A percentile compares a stretch with the other conserved stretches of the same genome.
Conservation (phyloP, 2,797 vertebrate genomes). For the Pangasius mekongensis region DNA sequence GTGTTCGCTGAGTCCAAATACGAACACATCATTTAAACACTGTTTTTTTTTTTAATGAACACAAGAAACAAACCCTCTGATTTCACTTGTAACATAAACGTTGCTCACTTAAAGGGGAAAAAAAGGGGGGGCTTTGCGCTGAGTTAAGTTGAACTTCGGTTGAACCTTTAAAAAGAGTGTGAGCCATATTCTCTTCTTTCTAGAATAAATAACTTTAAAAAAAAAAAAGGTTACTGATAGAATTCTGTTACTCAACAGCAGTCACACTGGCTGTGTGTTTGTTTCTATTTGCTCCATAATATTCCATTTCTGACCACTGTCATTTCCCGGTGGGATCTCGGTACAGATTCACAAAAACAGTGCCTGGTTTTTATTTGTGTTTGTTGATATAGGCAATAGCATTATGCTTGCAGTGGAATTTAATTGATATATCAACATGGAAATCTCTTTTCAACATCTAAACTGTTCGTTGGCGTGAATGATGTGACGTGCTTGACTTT, state of each 20-base stretch:
- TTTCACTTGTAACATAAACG: not conserved
- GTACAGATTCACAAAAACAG: not conserved
- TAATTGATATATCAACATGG: not conserved
- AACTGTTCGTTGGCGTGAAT: not conserved
- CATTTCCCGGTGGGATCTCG: no score
- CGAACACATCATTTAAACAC: not conserved
- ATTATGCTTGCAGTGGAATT: not conserved
- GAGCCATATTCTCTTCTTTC: not conserved
- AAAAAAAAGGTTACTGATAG: not conserved
- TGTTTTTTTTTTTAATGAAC: not conserved
- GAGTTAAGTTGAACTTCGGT: not conserved
- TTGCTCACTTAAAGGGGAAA: not conserved
- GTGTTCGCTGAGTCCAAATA: not conserved
- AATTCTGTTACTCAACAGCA: not conserved
- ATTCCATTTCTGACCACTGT: not conserved
- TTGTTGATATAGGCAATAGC: not conserved
- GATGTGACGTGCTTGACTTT: not conserved
- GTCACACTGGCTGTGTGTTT: no score
- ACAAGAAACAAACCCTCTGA: not conserved
- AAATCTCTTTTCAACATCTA: not conserved
- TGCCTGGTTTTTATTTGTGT: not conserved
- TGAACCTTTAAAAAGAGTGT: not conserved
- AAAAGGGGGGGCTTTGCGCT: accelerated
- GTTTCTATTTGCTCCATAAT: not conserved
- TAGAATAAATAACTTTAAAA: no score